These are phyloP conservation scores for Drosophila niveifrons DNA, from an alignment of 2,888 invertebrate species.

Conservation along the genomic window DNA sequence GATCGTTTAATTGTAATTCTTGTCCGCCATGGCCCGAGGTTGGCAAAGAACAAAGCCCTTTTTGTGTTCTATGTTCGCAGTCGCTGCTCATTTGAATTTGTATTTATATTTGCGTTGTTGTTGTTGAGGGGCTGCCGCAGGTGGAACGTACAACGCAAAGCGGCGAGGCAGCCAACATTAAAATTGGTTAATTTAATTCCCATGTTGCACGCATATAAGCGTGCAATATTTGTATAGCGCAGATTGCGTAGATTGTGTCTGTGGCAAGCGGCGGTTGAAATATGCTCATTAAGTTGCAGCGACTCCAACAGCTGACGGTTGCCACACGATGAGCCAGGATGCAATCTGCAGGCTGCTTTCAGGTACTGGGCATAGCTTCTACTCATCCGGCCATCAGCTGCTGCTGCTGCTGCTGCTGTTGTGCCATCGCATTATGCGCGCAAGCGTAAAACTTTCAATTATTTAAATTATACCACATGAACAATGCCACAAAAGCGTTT, in stretches of 20 bases:
- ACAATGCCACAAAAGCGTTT: conserved; percentile 77
- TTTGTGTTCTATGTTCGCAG: conserved; percentile 46
- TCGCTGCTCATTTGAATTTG: conserved; percentile 69
- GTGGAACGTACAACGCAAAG: conserved; percentile 1
- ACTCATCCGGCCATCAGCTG: conserved; percentile 48
- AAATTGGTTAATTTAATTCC: conserved; percentile 82
- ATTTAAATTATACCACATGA: conserved; percentile 84
- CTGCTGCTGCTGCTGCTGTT: conserved; percentile 27
- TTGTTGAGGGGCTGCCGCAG: background rate
- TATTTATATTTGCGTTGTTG: background rate
- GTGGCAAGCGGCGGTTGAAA: conserved; percentile 43
- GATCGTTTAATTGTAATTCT: conserved; percentile 82
- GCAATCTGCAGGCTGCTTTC: conserved; percentile 17
- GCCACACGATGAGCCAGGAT: conserved; percentile 36
- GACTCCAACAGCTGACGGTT: conserved; percentile 41
- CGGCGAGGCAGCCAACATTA: conserved; percentile 17
- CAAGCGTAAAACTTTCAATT: conserved; percentile 83
- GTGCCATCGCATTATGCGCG: conserved; percentile 68
- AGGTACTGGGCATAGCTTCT: conserved; percentile 16
- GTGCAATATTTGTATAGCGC: conserved; percentile 30
- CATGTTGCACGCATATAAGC: conserved; percentile 52
- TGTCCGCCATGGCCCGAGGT: conserved; percentile 48
- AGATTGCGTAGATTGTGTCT: conserved; percentile 3
- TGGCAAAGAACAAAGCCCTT: conserved; percentile 25
- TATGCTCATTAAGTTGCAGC: conserved; percentile 69